Percentiles rank a stretch among this genome's conserved stretches.
Evolutionary conservation across 1,140 invertebrate species (phyloP).

Genomic region (Centruroides sculpturatus): DNA sequence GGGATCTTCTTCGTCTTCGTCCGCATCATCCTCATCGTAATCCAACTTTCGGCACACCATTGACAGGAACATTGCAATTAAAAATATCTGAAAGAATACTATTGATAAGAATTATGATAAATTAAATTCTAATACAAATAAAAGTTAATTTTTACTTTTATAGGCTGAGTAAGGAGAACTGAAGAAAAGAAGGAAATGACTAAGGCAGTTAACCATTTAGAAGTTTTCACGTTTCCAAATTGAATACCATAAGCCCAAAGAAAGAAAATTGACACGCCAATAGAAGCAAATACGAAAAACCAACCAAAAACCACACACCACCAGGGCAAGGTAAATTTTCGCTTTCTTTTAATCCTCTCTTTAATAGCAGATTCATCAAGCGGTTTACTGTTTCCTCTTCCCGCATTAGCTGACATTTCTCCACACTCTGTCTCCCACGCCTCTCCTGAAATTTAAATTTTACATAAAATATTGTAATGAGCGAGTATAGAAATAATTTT

Average conservation of each 20-base stretch:
- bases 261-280: constrained; percentile 23
- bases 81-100: not conserved
- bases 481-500: not conserved
- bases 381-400: too few relatives aligned
- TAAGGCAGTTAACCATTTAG: constrained; percentile 34
- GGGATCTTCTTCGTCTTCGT: constrained; percentile 15
- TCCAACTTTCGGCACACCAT: constrained; percentile 8
- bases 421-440: constrained; percentile 4
- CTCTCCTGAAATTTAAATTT: not conserved
- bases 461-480: too few relatives aligned
- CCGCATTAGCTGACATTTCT: not conserved
- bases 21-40: constrained; percentile 13
- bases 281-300: constrained; percentile 25
- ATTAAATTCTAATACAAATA: too few relatives aligned
- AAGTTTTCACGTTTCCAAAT: constrained; percentile 30
- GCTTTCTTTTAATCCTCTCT: not conserved
- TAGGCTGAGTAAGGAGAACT: constrained; percentile 32
- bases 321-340: constrained; percentile 26
- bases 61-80: constrained; percentile 9
- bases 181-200: constrained; percentile 31
- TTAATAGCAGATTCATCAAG: too few relatives aligned
- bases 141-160: constrained; percentile 24
- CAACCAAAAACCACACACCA: constrained; percentile 29
- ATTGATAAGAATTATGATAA: too few relatives aligned
- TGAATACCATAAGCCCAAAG: constrained; percentile 30